Evolutionary conservation across 2,888 invertebrate species (phyloP).

Genomic region (Dryobotodes eremita): DNA sequence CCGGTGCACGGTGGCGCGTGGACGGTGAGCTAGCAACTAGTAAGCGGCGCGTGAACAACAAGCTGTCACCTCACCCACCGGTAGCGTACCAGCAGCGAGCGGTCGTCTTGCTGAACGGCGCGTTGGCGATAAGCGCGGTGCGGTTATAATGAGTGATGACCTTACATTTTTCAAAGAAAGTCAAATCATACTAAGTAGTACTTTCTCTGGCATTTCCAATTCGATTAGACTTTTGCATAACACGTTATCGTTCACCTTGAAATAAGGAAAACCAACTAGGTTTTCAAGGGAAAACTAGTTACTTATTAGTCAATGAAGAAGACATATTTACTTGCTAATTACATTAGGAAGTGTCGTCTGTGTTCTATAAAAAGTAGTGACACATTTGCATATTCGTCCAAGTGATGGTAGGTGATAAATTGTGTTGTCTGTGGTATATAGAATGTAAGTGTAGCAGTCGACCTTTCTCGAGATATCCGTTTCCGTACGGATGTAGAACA

Average conservation of each 20-base stretch:
- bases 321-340: conserved; percentile 49
- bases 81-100: too few relatives aligned
- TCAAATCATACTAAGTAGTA: too few relatives aligned
- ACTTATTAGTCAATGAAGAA: conserved; percentile 45
- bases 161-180: too few relatives aligned
- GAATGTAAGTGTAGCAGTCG: conserved; percentile 63
- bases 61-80: too few relatives aligned
- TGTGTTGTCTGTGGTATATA: conserved; percentile 28
- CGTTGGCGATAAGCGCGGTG: too few relatives aligned
- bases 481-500: conserved; percentile 72
- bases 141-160: too few relatives aligned
- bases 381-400: conserved; percentile 51
- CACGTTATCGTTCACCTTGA: neutral
- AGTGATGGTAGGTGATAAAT: conserved; percentile 49
- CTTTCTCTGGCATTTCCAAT: conserved; percentile 2
- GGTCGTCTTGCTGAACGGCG: too few relatives aligned
- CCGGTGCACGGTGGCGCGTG: too few relatives aligned
- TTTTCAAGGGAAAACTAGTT: conserved; percentile 28
- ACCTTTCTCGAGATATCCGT: conserved; percentile 70
- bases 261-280: conserved; percentile 35
- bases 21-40: too few relatives aligned
- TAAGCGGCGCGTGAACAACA: too few relatives aligned
- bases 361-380: conserved; percentile 29
- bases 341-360: conserved; percentile 38
- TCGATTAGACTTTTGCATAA: neutral